Conservation (phyloP, 2,113 vertebrate species). For the Cyphomyrus discorhynchus region DNA sequence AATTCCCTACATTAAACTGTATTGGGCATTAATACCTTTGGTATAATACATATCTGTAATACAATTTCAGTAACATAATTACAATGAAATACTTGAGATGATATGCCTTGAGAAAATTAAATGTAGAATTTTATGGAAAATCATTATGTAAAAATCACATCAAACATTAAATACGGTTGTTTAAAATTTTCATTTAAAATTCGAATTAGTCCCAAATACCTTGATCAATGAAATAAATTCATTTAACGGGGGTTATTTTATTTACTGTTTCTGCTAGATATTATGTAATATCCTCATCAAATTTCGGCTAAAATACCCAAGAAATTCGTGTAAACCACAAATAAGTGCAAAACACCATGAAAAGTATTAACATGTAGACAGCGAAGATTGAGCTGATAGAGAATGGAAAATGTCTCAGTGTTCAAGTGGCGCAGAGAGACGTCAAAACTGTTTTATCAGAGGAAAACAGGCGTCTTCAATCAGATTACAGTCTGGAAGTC, state of each 20-base stretch:
- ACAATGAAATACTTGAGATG: background rate
- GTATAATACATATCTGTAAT: background rate
- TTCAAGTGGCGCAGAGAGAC: slow-evolving; percentile 15
- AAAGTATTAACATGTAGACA: background rate
- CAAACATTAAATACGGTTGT: background rate
- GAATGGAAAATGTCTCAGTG: slow-evolving; percentile 17
- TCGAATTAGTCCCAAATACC: background rate
- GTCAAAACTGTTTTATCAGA: background rate
- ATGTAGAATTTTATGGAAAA: background rate
- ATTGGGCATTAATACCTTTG: background rate
- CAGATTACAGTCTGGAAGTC: background rate
- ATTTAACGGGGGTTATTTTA: background rate
- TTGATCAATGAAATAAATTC: background rate
- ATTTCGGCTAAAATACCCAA: background rate
- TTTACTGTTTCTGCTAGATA: background rate
- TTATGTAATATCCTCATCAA: background rate
- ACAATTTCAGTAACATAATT: background rate
- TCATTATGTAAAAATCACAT: background rate
- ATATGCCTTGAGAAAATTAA: background rate
- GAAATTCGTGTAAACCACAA: background rate
- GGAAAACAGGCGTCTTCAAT: background rate
- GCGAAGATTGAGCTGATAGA: slow-evolving; percentile 11
- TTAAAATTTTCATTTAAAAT: background rate
- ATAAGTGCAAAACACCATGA: background rate
- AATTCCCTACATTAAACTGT: background rate